Evolutionary conservation across 1,140 invertebrate genomes (phyloP).

Genomic region (Hypothenemus hampei): DNA sequence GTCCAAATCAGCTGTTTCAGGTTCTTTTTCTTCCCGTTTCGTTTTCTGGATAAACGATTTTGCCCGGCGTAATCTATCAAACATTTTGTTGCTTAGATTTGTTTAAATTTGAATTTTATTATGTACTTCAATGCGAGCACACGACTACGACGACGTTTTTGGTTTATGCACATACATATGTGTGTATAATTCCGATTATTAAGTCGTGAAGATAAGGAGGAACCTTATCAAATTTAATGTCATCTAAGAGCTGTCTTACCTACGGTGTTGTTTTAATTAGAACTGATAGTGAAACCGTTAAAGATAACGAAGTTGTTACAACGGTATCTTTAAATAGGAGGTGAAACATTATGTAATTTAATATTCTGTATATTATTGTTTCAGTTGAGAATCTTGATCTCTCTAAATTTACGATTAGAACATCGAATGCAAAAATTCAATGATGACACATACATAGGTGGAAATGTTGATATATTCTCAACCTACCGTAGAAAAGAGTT

Average conservation of each 20-base stretch:
- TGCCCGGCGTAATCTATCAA: constrained; percentile 42
- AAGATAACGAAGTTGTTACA: too few relatives aligned
- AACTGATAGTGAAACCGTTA: not conserved
- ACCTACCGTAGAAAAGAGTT: too few relatives aligned
- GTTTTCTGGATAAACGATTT: constrained; percentile 23
- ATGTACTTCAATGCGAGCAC: not conserved
- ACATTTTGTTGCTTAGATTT: constrained; percentile 14
- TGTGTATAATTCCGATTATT: constrained; percentile 11
- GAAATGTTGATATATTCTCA: too few relatives aligned
- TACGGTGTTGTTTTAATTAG: not conserved
- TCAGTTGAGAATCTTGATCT: too few relatives aligned
- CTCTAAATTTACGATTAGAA: too few relatives aligned
- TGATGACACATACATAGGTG: too few relatives aligned
- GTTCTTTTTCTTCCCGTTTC: constrained; percentile 7
- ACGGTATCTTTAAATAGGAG: too few relatives aligned
- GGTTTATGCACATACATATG: too few relatives aligned
- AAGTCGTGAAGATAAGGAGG: constrained; percentile 11
- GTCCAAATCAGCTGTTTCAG: constrained; percentile 2
- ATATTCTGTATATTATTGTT: too few relatives aligned
- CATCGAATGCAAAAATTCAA: too few relatives aligned
- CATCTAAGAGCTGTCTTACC: constrained; percentile 3
- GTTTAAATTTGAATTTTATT: not conserved
- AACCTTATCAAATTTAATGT: constrained; percentile 9
- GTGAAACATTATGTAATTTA: too few relatives aligned
- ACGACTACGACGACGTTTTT: constrained; percentile 8